phyloP scores from a whole-genome alignment of 2,888 invertebrate species.

The Glomeris marginata region DNA sequence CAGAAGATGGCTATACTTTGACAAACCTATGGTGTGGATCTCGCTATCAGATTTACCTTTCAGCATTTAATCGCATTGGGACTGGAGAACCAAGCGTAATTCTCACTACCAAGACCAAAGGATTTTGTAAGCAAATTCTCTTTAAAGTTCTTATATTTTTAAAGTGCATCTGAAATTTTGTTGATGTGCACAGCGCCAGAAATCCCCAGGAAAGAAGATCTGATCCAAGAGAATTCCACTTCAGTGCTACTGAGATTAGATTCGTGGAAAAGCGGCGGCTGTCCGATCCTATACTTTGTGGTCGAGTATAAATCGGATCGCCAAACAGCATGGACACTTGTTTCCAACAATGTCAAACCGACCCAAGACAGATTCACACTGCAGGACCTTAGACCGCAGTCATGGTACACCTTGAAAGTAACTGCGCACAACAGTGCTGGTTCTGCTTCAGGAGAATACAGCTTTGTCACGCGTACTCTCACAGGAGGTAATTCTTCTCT shows the following conservation, averaged over 20 bases:
- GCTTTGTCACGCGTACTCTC: slow-evolving; percentile 12
- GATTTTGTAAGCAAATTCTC: slow-evolving; percentile 23
- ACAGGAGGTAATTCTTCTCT: slow-evolving; percentile 11
- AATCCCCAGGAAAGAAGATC: slow-evolving; percentile 9
- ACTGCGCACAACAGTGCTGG: slow-evolving; percentile 33
- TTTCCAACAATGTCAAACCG: slow-evolving; percentile 82
- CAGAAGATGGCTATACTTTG: slow-evolving; percentile 41
- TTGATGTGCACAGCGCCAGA: slow-evolving; percentile 10
- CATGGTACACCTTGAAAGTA: slow-evolving; percentile 81
- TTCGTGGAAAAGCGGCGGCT: slow-evolving; percentile 89
- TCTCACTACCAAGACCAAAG: slow-evolving; percentile 28
- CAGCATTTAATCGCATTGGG: slow-evolving; percentile 59
- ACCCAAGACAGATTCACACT: slow-evolving; percentile 72
- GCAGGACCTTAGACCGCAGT: slow-evolving; percentile 78
- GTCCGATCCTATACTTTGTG: slow-evolving; percentile 88
- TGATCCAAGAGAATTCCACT: slow-evolving; percentile 13
- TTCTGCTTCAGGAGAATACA: slow-evolving; percentile 11
- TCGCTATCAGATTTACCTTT: slow-evolving; percentile 84
- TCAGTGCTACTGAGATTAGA: slow-evolving; percentile 70
- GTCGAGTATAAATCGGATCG: slow-evolving; percentile 70
- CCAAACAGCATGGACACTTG: slow-evolving; percentile 72
- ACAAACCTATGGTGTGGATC: slow-evolving; percentile 84
- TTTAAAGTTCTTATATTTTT: no score
- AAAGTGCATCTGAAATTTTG: no score
- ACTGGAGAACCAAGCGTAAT: slow-evolving; percentile 24